phyloP scores from a whole-genome alignment of 1,140 invertebrate species.

The Babylonia areolata region DNA sequence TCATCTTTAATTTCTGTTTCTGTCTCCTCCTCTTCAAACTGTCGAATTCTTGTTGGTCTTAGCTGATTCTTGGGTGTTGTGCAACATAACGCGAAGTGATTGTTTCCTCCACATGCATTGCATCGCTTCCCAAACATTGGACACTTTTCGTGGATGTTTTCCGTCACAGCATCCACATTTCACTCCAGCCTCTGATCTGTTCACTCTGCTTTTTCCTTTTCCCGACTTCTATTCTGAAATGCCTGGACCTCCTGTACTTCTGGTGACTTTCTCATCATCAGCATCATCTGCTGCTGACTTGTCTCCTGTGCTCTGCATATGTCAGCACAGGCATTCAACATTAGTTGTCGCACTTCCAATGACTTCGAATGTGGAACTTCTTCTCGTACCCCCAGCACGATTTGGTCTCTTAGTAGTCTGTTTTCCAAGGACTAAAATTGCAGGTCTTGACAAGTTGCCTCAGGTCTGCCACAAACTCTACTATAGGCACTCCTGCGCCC shows the following conservation, averaged over 20 bases:
- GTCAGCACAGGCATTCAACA: neutral
- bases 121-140: no score
- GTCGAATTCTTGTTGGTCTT: no score
- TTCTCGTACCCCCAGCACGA: neutral
- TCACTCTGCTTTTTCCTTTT: no score
- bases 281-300: neutral
- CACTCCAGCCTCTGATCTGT: no score
- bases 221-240: neutral
- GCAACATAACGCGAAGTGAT: no score
- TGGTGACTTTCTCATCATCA: neutral
- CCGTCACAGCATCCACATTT: no score
- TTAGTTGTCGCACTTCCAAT: neutral
- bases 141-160: no score
- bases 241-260: neutral
- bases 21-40: neutral
- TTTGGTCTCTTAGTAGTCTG: neutral
- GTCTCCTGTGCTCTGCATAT: neutral
- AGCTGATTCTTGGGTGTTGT: no score
- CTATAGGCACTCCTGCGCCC: neutral
- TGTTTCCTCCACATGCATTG: no score
- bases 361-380: neutral
- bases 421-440: neutral
- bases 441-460: neutral
- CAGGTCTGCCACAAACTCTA: neutral
- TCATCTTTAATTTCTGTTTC: neutral